phyloP scores from a whole-genome alignment of 2,888 invertebrate species.

The Tromatobia lineatoria region DNA sequence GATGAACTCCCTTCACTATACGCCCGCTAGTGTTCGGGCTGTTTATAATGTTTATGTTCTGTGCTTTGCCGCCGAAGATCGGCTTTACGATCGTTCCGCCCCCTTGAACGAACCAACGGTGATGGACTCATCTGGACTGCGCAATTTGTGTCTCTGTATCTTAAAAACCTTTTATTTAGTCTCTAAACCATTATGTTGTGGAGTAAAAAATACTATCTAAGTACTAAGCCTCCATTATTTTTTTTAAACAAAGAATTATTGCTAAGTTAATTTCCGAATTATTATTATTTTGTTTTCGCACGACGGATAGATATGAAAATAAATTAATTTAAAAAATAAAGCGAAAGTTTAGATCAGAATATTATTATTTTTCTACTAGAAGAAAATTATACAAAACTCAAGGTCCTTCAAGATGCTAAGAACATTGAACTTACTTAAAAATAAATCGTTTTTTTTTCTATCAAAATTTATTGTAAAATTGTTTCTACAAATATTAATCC shows the following conservation, averaged over 20 bases:
- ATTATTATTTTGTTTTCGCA: too few relatives aligned
- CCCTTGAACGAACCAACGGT: conserved; percentile 52
- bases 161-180: not conserved
- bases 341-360: too few relatives aligned
- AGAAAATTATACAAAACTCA: too few relatives aligned
- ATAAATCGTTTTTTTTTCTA: too few relatives aligned
- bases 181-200: not conserved
- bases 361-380: too few relatives aligned
- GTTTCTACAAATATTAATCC: not conserved
- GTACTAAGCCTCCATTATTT: too few relatives aligned
- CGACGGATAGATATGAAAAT: too few relatives aligned
- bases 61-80: conserved; percentile 69
- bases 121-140: conserved; percentile 24
- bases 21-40: conserved; percentile 5
- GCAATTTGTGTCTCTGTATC: not conserved
- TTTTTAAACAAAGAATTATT: too few relatives aligned
- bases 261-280: too few relatives aligned
- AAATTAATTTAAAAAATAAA: too few relatives aligned
- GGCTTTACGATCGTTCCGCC: conserved; percentile 64
- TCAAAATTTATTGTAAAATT: not conserved
- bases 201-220: not conserved
- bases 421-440: too few relatives aligned
- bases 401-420: too few relatives aligned
- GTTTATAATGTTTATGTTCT: conserved; percentile 51
- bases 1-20: not conserved